A percentile compares a stretch with the other conserved stretches of the same genome.
Evolutionary conservation across 2,113 vertebrate species (phyloP).

Genomic region (Ictidomys tridecemlineatus): DNA sequence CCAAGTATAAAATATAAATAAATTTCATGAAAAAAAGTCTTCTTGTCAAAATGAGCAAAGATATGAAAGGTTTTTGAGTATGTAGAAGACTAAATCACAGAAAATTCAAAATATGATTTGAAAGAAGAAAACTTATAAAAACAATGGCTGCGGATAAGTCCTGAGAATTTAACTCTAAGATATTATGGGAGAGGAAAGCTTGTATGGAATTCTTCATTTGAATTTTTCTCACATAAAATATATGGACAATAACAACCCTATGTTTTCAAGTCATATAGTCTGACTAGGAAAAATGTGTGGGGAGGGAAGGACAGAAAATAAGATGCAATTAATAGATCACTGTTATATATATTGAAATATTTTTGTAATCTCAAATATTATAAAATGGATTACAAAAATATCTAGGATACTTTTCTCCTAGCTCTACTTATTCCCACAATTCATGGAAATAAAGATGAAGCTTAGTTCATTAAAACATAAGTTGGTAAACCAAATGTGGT

Average conservation of each 20-base stretch:
- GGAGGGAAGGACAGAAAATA: background rate
- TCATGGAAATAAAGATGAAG: conserved; percentile 51
- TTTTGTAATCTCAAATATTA: conserved; percentile 10
- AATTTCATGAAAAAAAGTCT: background rate
- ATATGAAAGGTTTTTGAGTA: background rate
- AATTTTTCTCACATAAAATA: conserved; percentile 18
- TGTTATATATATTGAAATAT: background rate
- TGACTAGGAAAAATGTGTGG: background rate
- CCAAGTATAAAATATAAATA: conserved; percentile 28
- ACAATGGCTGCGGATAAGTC: background rate
- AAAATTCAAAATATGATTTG: conserved; percentile 32
- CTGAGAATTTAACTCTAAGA: background rate
- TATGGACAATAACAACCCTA: background rate
- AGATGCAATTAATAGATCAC: conserved; percentile 14
- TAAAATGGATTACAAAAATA: conserved; percentile 58
- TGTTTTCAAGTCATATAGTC: background rate
- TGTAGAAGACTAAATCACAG: conserved; percentile 16
- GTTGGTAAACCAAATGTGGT: background rate
- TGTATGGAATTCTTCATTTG: background rate
- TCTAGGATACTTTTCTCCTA: background rate
- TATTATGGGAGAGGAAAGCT: background rate
- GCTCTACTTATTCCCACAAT: background rate
- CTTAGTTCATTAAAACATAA: conserved; percentile 24
- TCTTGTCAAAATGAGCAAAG: conserved; percentile 31
- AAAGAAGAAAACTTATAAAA: conserved; percentile 54